Evolutionary conservation across 2,113 vertebrate species (phyloP), one percentile per base, ranked within the genome.

Genomic region (Suricata suricatta): DNA sequence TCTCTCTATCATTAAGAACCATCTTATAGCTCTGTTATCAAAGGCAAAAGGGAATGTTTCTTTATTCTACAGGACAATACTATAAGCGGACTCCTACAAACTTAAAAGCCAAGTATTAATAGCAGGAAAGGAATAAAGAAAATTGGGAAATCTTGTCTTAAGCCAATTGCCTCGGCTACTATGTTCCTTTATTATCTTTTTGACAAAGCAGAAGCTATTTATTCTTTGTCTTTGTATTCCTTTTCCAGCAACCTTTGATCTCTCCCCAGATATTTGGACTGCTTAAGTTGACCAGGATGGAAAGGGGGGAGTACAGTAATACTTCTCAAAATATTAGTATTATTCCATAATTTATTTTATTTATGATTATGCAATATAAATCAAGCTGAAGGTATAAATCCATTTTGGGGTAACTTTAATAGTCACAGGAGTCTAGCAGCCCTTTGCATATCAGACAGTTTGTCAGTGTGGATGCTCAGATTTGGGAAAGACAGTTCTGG

Each of bases 281-380:
- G 17, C 17, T 10, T 13, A 92, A 68, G 11, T 38, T 93, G 35
- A 63, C 25, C 9, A 50, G 2, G 10, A 60, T 33, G 50, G 57
- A 87, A 8, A 19, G 33, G 10, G 25, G 4, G 2, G 72, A 9
- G 38, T 6, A 29, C 9, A 57, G 9, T 12, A 27, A 84, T 41
- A 91, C 1, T 71, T 97, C 83, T 89, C 23, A 88, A 88, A 93
- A 83, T 57, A 57, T 87, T 87, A 86, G 23, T 76, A 72, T 57
- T 72, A 76, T 14, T 77, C 29, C 23, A 2, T 82, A 57, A 47
- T 89, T 83, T 89, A 21, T 88, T 92, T 63, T 35, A 71, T 33
- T 54, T 91, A 81, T 27, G 41, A 47, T 27, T 82, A 4, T 74
- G 33, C 9, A 13, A 13, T 25, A 54, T 88, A 33, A 11, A 93